These are phyloP conservation scores for Lepus americanus DNA, from an alignment of 2,113 vertebrate genomes.

Conservation along the genomic window DNA sequence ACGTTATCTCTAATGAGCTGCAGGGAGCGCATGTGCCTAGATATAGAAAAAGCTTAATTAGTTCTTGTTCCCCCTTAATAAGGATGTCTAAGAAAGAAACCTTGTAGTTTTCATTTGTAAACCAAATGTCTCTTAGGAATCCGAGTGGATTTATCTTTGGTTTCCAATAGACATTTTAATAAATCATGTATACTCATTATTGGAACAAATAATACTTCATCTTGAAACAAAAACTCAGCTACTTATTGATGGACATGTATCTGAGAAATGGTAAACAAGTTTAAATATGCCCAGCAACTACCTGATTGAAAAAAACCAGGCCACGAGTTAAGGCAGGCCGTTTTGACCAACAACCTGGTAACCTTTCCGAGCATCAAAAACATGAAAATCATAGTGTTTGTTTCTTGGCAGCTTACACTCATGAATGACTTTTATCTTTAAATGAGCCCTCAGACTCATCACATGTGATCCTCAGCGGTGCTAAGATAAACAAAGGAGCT, in stretches of 20 bases:
- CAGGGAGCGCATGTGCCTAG: background rate
- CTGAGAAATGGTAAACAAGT: background rate
- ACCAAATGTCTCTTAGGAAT: slow-evolving; percentile 9
- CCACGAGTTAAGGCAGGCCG: background rate
- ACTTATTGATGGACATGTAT: background rate
- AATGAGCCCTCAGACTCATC: background rate
- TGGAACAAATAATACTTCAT: background rate
- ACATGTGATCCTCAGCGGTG: background rate
- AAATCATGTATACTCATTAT: background rate
- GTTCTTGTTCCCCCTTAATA: background rate
- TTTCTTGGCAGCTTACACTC: background rate
- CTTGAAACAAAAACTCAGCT: slow-evolving; percentile 7
- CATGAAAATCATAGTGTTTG: background rate
- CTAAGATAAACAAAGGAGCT: background rate
- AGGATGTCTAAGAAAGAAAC: slow-evolving; percentile 20
- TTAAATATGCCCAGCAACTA: background rate
- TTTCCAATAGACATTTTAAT: background rate
- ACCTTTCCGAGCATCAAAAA: background rate
- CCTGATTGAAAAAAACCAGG: background rate
- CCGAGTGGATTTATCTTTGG: background rate
- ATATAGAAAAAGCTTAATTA: slow-evolving; percentile 13
- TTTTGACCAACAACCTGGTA: background rate
- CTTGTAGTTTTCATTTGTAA: background rate
- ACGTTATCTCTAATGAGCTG: background rate
- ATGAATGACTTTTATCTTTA: background rate